These are phyloP conservation scores for Caenorhabditis angaria DNA, from an alignment of 2,888 invertebrate genomes.

Conservation along the genomic window DNA sequence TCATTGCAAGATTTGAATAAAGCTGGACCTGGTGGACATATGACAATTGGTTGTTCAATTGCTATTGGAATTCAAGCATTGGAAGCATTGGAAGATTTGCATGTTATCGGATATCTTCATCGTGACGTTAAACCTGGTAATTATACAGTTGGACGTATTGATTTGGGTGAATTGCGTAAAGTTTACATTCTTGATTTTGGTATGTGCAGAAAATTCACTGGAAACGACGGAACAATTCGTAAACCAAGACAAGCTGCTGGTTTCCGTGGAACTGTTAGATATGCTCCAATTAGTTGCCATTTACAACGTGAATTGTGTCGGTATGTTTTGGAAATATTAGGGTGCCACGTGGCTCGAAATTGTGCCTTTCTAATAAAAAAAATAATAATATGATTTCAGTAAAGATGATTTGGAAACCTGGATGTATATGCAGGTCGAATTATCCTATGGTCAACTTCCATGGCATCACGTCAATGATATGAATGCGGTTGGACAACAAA, in stretches of 20 bases:
- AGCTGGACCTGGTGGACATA: slow-evolving; percentile 49
- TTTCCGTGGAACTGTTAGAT: too few relatives aligned
- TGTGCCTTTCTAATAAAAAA: neutral
- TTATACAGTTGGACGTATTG: slow-evolving; percentile 50
- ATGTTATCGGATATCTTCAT: slow-evolving; percentile 62
- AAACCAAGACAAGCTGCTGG: slow-evolving; percentile 67
- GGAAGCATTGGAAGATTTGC: slow-evolving; percentile 61
- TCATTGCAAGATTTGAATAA: slow-evolving; percentile 56
- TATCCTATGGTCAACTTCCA: slow-evolving; percentile 58
- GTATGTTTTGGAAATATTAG: too few relatives aligned
- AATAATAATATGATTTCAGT: neutral
- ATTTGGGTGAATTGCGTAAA: slow-evolving; percentile 52
- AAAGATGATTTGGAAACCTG: slow-evolving; percentile 54
- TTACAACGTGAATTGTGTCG: slow-evolving; percentile 61
- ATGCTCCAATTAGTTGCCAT: slow-evolving; percentile 67
- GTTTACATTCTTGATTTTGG: slow-evolving; percentile 57
- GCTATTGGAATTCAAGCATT: slow-evolving; percentile 49
- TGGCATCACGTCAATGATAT: slow-evolving; percentile 63
- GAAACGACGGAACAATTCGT: slow-evolving; percentile 44
- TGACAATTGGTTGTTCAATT: slow-evolving; percentile 54
- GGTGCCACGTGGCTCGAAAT: too few relatives aligned
- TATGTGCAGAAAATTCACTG: slow-evolving; percentile 51
- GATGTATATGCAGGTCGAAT: slow-evolving; percentile 62
- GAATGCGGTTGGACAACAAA: slow-evolving; percentile 63
- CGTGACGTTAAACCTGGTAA: too few relatives aligned